Conservation (phyloP, 2,888 invertebrate species). For the Xanthia icteritia region DNA sequence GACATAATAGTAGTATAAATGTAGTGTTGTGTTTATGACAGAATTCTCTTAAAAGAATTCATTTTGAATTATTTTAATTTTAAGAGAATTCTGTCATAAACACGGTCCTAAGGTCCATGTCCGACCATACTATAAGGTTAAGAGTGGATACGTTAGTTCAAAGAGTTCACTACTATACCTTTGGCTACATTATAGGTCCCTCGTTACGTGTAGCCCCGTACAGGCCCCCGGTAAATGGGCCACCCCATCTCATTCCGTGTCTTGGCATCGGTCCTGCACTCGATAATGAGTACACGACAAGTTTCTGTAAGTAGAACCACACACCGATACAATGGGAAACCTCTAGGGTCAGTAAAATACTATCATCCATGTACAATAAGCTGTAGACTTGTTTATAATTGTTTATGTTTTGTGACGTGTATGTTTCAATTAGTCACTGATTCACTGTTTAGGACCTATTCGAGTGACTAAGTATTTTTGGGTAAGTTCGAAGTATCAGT, state of each 20-base stretch:
- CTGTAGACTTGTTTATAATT: background rate
- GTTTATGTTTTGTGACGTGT: background rate
- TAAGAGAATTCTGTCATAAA: no score
- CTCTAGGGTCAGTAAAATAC: background rate
- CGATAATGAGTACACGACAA: constrained; percentile 56
- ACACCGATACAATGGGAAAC: constrained; percentile 23
- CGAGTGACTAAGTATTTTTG: background rate
- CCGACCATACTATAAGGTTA: background rate
- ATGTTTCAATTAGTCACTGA: background rate
- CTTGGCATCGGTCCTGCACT: constrained; percentile 57
- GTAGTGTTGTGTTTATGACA: no score
- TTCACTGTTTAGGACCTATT: background rate
- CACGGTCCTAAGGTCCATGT: background rate
- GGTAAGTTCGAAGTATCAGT: background rate
- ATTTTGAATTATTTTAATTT: no score
- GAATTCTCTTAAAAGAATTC: background rate
- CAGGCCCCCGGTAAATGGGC: constrained; percentile 40
- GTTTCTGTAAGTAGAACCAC: constrained; percentile 46
- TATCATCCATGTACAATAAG: background rate
- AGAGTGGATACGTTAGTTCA: background rate
- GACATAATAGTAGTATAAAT: no score
- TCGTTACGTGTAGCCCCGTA: constrained; percentile 8
- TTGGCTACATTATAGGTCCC: background rate
- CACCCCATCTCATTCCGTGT: constrained; percentile 56
- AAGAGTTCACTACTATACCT: background rate